Conservation (phyloP, 1,140 invertebrate genomes). For the Diorhabda sublineata region DNA sequence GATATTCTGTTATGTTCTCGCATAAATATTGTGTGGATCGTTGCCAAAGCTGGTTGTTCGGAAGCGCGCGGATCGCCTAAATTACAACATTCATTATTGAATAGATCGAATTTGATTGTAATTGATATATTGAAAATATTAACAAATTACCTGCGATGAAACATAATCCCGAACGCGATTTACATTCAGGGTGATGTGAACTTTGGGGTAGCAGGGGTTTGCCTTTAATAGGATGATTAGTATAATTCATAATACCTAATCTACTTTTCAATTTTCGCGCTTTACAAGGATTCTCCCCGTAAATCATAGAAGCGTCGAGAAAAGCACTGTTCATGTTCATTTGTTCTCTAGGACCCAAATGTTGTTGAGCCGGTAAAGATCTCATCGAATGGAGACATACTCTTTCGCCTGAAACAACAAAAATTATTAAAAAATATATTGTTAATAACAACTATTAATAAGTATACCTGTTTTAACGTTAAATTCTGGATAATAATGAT, state of each 20-base stretch:
- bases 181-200: slow-evolving; percentile 77
- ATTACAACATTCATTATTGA: neutral
- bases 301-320: slow-evolving; percentile 75
- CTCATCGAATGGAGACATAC: slow-evolving; percentile 92
- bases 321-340: slow-evolving; percentile 91
- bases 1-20: slow-evolving; percentile 89
- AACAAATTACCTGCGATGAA: slow-evolving; percentile 68
- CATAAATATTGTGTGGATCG: slow-evolving; percentile 81
- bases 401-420: slow-evolving; percentile 61
- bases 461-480: slow-evolving; percentile 72
- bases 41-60: slow-evolving; percentile 79
- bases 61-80: slow-evolving; percentile 69
- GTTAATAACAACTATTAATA: too few species aligned
- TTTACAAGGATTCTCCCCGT: slow-evolving; percentile 70
- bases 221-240: slow-evolving; percentile 63
- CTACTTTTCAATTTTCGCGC: slow-evolving; percentile 63
- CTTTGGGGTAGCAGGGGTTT: slow-evolving; percentile 76
- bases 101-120: too few species aligned
- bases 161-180: slow-evolving; percentile 75
- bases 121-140: neutral
- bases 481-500: slow-evolving; percentile 79
- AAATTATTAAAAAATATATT: too few species aligned
- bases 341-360: slow-evolving; percentile 84
- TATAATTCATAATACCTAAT: slow-evolving; percentile 78
- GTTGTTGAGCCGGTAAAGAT: slow-evolving; percentile 82